Conservation (phyloP, 2,888 invertebrate species). For the Dendrolimus pini region DNA sequence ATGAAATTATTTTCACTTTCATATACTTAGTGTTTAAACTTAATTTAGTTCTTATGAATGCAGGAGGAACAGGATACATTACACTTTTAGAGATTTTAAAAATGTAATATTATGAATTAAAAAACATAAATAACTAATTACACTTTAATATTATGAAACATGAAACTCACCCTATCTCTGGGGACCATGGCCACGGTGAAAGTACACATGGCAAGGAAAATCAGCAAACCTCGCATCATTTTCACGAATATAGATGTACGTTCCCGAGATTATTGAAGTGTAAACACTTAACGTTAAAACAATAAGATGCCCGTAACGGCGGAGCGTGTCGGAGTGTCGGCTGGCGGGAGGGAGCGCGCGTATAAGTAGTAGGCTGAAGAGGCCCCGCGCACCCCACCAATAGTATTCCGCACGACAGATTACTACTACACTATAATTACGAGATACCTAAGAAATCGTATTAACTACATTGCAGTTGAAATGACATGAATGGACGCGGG, state of each 20-base stretch:
- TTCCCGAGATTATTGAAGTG: slow-evolving; percentile 7
- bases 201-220: slow-evolving; percentile 35
- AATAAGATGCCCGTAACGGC: slow-evolving; percentile 24
- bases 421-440: background rate
- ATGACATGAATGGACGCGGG: background rate
- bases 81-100: too few relatives aligned
- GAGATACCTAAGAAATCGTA: background rate
- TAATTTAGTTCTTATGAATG: too few relatives aligned
- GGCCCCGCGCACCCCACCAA: slow-evolving; percentile 4
- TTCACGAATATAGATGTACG: slow-evolving; percentile 16
- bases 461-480: background rate
- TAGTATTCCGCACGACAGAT: background rate
- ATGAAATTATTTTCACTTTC: too few relatives aligned
- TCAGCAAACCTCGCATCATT: slow-evolving; percentile 36
- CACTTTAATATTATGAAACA: too few relatives aligned
- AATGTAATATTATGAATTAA: too few relatives aligned
- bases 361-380: slow-evolving; percentile 9
- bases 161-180: slow-evolving; percentile 43
- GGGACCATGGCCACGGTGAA: slow-evolving; percentile 44
- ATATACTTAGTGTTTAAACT: too few relatives aligned
- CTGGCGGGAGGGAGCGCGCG: slow-evolving; percentile 15
- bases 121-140: too few relatives aligned
- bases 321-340: slow-evolving; percentile 41
- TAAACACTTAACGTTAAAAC: slow-evolving; percentile 13
- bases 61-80: too few relatives aligned